Base-by-base conservation (phyloP, 2,113 vertebrate genomes). In the Pomatorhinus ruficollis region DNA sequence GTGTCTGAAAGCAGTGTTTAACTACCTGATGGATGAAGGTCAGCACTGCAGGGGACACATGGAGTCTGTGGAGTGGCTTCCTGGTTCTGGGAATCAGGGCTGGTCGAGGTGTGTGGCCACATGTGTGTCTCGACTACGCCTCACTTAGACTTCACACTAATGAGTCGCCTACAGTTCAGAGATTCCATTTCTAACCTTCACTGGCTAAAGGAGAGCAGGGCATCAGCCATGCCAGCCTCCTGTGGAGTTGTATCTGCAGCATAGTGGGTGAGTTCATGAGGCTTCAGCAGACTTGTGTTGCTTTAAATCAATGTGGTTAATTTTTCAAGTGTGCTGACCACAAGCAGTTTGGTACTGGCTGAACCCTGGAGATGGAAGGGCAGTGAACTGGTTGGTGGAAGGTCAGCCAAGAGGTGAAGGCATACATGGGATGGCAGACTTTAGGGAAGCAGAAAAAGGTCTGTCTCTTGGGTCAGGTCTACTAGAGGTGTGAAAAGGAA, bases 101-200 rank as follows among this genome's bases (percentile, higher is more conserved):
- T 83, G 83, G 13, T 81, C 0, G 0, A 2, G 11, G 74, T 14
- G 3, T 1, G 6, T 39, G 40, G 44, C 49, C 12, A 9, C 2
- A 6, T 0, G 0, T 21, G 21, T 44, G 18, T 39, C 22, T 53
- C 19, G 64, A 42, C 61, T 83, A 1, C 2, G 7, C 13, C 60
- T 94, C 0, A 1, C 57, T 47, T 44, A 69, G 40, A 15, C 53
- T 47, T 57, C 9, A 6, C 49, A 3, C 10, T 54, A 8, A 10
- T 3, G 21, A 39, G 45, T 45, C 0, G 0, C 11, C 52, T 27
- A 6, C 22, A 4, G 24, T 27, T 69, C 45, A 24, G 68, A 69
- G 69, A 6, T 44, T 18, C 4, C 16, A 30, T 25, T 70, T 20
- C n/a, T 23, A 72, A 0, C 37, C 27, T 45, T 56, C 12, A 2